Base-by-base conservation (phyloP, 2,888 invertebrate species). In the Silvanus unidentatus region DNA sequence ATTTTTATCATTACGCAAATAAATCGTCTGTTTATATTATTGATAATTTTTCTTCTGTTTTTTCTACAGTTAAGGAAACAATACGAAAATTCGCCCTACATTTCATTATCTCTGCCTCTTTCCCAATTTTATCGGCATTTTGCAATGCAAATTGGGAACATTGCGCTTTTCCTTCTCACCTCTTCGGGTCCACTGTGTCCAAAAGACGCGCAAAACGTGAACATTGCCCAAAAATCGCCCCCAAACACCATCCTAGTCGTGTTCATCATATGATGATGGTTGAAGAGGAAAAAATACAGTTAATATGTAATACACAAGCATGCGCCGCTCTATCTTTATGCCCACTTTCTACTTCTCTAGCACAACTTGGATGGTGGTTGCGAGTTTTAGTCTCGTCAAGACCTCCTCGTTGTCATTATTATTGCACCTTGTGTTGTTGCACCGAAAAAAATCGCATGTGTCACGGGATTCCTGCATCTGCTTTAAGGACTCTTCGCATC, bases 261-360 rank as follows among this genome's bases (percentile, higher is more conserved):
- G 22, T 22, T 22, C 22, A 22, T 22, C 22, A 22, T 22, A 22
- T 22, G 22, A 22, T 22, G 22, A 22, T 22, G 22, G 22, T 22
- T 37, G 37, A 37, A 37, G 42, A 43, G 48, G 48, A 53, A 62
- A 61, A 64, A 63, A 60, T 61, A 64, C 65, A 62, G 64, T 63
- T 62, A 62, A 55, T 48, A 52, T 49, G n/a, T 46, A 50, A 48
- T 50, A 50, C 52, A 54, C 54, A 57, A 59, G 60, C 65, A 62
- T 58, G 60, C 58, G 60, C 58, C 59, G 57, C 55, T 55, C 59
- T 59, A 60, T 62, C 60, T 59, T 62, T 58, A 56, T 62, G 62
- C 63, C 66, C 62, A 66, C 68, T 69, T 69, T 68, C 68, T 68
- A 68, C 65, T 57, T 55, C 52, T 57, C 52, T 57, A 57, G 54